Evolutionary conservation across 2,888 invertebrate species (phyloP).

Genomic region (Caenorhabditis auriculariae): DNA sequence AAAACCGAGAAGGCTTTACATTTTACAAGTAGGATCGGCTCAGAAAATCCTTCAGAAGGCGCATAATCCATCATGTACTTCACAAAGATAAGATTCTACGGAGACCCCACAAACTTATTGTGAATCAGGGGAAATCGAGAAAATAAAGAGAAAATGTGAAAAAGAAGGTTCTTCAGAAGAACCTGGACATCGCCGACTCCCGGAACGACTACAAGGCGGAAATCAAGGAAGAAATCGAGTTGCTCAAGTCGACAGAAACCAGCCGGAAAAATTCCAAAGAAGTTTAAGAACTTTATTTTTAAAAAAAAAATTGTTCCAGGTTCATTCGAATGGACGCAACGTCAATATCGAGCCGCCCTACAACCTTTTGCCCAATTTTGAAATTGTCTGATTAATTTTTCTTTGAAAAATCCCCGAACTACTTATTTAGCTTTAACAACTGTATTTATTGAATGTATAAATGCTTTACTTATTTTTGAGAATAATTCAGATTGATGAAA

Average conservation of each 20-base stretch:
- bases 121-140: no score
- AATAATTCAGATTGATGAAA: no score
- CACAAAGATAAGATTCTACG: no score
- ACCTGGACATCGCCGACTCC: slow-evolving; percentile 50
- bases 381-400: slow-evolving; percentile 41
- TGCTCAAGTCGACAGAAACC: slow-evolving; percentile 46
- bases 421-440: no score
- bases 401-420: no score
- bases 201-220: slow-evolving; percentile 50
- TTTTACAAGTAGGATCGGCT: background rate
- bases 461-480: no score
- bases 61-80: no score
- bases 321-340: slow-evolving; percentile 26
- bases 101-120: no score
- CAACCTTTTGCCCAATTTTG: slow-evolving; percentile 35
- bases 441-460: no score
- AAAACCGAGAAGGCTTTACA: no score
- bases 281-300: background rate
- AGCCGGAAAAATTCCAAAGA: slow-evolving; percentile 38
- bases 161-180: no score
- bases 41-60: slow-evolving; percentile 5
- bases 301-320: slow-evolving; percentile 10
- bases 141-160: no score
- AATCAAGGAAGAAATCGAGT: slow-evolving; percentile 55
- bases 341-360: slow-evolving; percentile 30